phyloP scores from a whole-genome alignment of 2,797 vertebrate genomes.

The Oreortyx pictus region DNA sequence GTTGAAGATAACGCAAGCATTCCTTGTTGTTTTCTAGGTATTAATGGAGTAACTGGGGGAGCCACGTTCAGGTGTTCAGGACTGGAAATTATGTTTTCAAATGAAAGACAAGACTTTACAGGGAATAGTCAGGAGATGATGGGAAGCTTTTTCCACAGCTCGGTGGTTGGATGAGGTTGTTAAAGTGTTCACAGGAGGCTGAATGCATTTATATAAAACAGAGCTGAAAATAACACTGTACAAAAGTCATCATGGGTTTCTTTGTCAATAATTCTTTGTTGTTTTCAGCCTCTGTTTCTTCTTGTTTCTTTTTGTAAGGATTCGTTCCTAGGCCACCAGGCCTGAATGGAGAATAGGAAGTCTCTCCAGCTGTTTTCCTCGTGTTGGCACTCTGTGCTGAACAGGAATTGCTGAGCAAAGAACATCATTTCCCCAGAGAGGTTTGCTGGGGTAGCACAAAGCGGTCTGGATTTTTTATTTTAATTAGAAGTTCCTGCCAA shows the following conservation, averaged over 20 bases:
- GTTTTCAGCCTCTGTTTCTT: not conserved
- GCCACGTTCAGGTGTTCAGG: not conserved
- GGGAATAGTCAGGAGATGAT: not conserved
- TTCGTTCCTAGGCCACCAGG: slow-evolving; percentile 24
- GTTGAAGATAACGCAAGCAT: not conserved
- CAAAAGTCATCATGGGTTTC: not conserved
- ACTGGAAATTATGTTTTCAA: not conserved
- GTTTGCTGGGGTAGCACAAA: slow-evolving; percentile 64
- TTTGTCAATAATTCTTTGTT: not conserved
- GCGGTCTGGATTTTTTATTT: slow-evolving; percentile 52
- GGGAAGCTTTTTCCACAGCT: not conserved
- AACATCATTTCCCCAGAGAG: slow-evolving; percentile 66
- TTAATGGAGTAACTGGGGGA: not conserved
- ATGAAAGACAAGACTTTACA: not conserved
- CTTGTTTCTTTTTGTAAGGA: not conserved
- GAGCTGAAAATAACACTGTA: not conserved
- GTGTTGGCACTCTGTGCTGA: slow-evolving; percentile 44
- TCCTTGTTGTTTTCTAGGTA: not conserved
- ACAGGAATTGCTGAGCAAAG: slow-evolving; percentile 73
- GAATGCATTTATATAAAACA: not conserved
- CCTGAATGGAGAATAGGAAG: slow-evolving; percentile 62
- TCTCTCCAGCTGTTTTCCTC: slow-evolving; percentile 69
- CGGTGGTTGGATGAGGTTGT: not conserved
- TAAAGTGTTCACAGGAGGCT: not conserved
- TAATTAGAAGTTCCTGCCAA: slow-evolving; percentile 73